Evolutionary conservation across 1,140 invertebrate genomes (phyloP), one percentile per base, ranked within the genome.

Genomic region (Pristionchus pacificus): DNA sequence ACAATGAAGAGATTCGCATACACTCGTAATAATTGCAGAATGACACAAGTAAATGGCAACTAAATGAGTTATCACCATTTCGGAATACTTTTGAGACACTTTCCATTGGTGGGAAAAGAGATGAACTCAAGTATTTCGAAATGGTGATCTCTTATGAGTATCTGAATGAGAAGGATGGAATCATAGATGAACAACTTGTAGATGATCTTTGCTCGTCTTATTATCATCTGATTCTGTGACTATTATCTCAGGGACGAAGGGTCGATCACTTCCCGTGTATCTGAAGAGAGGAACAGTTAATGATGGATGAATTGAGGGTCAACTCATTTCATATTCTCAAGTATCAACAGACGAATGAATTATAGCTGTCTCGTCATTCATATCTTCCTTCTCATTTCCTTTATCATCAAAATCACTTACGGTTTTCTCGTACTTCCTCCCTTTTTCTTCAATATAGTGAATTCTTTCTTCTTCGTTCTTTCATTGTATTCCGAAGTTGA

Each of bases 401-500:
- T 49, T 49, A 10, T 10, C 38, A 49, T 19, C 19, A 6, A 49
- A 49, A 49, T 6, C 19, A 19, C 6, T 49, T 49, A 6, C 38
- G 19, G 6, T 49, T 10, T 49, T 49, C 6, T 49, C 19, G 38
- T 49, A 10, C 38, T 49, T 49, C 38, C n/a, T n/a, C n/a, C n/a
- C n/a, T n/a, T n/a, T n/a, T 32, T 14, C 59, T 10, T 57, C 13
- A 57, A 57, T 2, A 28, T 29, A 10, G 24, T 58, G 15, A 1
- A 49, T 24, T 30, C 49, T 66, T 19, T 65, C 65, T 67, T 72
- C 57, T 64, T 65, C 1, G 73, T 74, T 57, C 73, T 64, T 62
- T 71, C 73, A 62, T 74, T 74, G 68, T 74, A 74, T 31, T 74
- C 73, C 15, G 73, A 74, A 10, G 60, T 33, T 33, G 55, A 30